A percentile compares a stretch with the other conserved stretches of the same genome.
Evolutionary conservation across 2,888 invertebrate species (phyloP).

Genomic region (Polydrusus tereticollis): DNA sequence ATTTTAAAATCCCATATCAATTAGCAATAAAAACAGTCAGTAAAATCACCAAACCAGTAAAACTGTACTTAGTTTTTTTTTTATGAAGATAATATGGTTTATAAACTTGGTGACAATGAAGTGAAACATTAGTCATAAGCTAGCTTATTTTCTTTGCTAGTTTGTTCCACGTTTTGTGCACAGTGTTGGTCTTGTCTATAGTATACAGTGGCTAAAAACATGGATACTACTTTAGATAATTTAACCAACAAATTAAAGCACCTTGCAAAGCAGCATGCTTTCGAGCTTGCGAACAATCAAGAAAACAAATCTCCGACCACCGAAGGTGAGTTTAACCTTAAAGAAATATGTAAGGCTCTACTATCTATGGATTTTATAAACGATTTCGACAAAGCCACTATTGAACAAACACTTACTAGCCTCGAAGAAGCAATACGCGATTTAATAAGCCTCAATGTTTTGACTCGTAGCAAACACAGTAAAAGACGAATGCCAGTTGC

Average conservation of each 20-base stretch:
- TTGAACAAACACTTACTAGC: neutral
- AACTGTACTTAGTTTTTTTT: too few species aligned
- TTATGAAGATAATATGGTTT: too few species aligned
- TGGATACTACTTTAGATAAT: neutral
- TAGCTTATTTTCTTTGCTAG: too few species aligned
- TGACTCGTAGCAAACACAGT: neutral
- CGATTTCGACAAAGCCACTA: neutral
- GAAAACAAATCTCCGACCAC: neutral
- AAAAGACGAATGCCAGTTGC: constrained; percentile 25
- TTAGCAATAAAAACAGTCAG: too few species aligned
- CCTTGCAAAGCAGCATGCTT: neutral
- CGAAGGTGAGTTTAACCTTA: neutral
- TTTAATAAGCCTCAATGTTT: neutral
- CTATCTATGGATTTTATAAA: neutral
- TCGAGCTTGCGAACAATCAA: neutral
- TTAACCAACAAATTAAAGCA: neutral
- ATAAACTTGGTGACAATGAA: too few species aligned
- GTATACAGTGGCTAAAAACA: too few species aligned
- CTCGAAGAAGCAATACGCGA: neutral
- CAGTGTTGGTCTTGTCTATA: too few species aligned
- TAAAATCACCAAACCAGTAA: too few species aligned
- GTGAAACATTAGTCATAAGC: too few species aligned
- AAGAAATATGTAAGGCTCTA: neutral
- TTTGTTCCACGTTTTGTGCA: too few species aligned
- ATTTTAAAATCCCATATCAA: too few species aligned